Conservation (phyloP, 2,888 invertebrate species). For the Allygus modestus region DNA sequence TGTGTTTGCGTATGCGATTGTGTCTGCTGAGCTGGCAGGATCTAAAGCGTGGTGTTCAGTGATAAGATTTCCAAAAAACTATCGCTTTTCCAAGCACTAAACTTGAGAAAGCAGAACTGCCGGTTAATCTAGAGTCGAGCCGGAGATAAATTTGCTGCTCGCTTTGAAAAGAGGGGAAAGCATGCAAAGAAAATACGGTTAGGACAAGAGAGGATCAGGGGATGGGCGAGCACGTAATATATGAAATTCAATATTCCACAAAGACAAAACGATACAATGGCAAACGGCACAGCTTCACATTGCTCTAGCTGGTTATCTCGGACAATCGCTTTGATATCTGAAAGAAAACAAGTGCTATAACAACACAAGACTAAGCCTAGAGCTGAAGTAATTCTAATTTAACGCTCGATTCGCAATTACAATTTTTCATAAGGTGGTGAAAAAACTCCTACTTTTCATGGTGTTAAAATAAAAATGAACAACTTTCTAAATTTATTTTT, state of each 20-base stretch:
- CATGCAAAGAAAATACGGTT: neutral
- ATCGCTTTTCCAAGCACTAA: neutral
- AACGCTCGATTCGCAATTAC: too few species aligned
- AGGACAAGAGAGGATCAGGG: neutral
- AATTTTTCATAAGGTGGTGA: too few species aligned
- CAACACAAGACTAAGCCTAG: neutral
- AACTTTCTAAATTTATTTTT: too few species aligned
- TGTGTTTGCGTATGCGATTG: slow-evolving; percentile 34
- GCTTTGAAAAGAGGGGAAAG: slow-evolving; percentile 26
- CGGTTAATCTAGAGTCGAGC: neutral
- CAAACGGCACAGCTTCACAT: neutral
- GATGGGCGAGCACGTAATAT: neutral
- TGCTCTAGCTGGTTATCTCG: neutral
- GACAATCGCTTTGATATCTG: neutral
- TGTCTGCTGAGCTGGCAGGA: slow-evolving; percentile 28
- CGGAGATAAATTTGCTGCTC: neutral
- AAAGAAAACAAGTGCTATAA: neutral
- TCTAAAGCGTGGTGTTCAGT: slow-evolving; percentile 55
- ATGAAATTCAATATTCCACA: neutral
- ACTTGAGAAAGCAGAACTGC: neutral
- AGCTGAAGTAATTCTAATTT: neutral
- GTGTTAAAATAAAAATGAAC: too few species aligned
- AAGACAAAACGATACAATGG: neutral
- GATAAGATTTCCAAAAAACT: slow-evolving; percentile 28
- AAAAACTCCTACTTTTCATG: too few species aligned